These are phyloP conservation scores for Leucania comma DNA, from an alignment of 2,888 invertebrate species.

Conservation along the genomic window DNA sequence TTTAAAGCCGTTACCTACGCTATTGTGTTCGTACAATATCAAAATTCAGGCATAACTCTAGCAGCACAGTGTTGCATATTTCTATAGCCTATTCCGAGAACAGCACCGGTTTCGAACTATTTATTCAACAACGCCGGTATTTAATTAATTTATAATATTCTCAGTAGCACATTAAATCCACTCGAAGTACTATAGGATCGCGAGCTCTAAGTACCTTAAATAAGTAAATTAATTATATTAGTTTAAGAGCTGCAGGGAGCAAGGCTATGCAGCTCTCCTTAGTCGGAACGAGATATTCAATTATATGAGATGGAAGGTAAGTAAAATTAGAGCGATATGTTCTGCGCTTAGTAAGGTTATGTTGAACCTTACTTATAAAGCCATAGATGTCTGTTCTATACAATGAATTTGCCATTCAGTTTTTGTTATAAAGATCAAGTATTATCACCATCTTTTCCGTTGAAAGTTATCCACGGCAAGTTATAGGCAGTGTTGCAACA, in stretches of 20 bases:
- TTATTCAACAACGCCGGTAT: slow-evolving; percentile 12
- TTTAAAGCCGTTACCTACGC: too few relatives aligned
- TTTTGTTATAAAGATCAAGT: neutral
- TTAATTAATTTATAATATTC: slow-evolving; percentile 25
- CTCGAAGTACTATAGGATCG: slow-evolving; percentile 12
- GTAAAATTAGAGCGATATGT: neutral
- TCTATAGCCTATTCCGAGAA: slow-evolving; percentile 9
- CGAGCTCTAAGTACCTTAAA: slow-evolving; percentile 28
- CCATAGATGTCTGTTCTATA: neutral
- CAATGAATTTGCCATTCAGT: neutral
- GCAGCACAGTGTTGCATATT: neutral
- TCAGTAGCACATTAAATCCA: slow-evolving; percentile 9
- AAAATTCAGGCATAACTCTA: slow-evolving; percentile 2
- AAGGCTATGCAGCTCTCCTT: slow-evolving; percentile 20
- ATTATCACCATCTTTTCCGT: too few relatives aligned
- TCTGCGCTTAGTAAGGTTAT: neutral
- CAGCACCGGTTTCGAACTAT: slow-evolving; percentile 1
- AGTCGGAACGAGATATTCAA: slow-evolving; percentile 21
- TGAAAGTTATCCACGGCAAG: too few relatives aligned
- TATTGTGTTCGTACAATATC: neutral
- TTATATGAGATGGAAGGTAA: neutral
- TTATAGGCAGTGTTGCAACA: too few relatives aligned
- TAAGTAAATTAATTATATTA: slow-evolving; percentile 46
- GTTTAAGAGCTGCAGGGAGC: slow-evolving; percentile 8
- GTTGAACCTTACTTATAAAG: neutral